These are phyloP conservation scores for Drosophila pruinosa DNA, from an alignment of 1,140 invertebrate genomes.

Conservation along the genomic window DNA sequence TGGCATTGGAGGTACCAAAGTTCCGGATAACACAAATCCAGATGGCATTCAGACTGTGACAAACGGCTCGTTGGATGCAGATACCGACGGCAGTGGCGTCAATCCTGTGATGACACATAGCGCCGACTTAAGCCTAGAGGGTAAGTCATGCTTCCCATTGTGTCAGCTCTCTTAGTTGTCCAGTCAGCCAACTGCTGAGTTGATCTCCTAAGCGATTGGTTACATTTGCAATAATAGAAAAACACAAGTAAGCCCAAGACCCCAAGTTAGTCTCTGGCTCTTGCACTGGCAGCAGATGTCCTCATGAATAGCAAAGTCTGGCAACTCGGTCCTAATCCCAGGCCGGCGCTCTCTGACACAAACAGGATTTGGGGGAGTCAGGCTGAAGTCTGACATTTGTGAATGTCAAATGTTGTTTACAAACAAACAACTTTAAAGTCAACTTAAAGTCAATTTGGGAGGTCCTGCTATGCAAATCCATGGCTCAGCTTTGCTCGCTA, in stretches of 20 bases:
- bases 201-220: background rate
- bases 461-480: slow-evolving; percentile 22
- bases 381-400: slow-evolving; percentile 33
- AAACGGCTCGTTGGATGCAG: slow-evolving; percentile 57
- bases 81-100: slow-evolving; percentile 48
- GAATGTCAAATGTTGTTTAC: slow-evolving; percentile 39
- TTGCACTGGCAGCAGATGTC: background rate
- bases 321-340: slow-evolving; percentile 28
- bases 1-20: background rate
- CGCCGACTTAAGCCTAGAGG: slow-evolving; percentile 71
- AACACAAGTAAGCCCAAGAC: slow-evolving; percentile 1
- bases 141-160: slow-evolving; percentile 43
- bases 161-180: background rate
- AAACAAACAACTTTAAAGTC: slow-evolving; percentile 34
- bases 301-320: slow-evolving; percentile 5
- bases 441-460: slow-evolving; percentile 28
- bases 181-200: background rate
- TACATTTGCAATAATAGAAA: slow-evolving; percentile 14
- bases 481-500: background rate
- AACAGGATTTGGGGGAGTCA: background rate
- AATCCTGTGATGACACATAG: slow-evolving; percentile 80
- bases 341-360: no score
- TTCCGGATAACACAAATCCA: slow-evolving; percentile 11
- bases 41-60: slow-evolving; percentile 43
- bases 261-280: background rate